Evolutionary conservation across 1,140 invertebrate species (phyloP), one percentile per base, ranked within the genome.

Genomic region (Drosophila orosa): DNA sequence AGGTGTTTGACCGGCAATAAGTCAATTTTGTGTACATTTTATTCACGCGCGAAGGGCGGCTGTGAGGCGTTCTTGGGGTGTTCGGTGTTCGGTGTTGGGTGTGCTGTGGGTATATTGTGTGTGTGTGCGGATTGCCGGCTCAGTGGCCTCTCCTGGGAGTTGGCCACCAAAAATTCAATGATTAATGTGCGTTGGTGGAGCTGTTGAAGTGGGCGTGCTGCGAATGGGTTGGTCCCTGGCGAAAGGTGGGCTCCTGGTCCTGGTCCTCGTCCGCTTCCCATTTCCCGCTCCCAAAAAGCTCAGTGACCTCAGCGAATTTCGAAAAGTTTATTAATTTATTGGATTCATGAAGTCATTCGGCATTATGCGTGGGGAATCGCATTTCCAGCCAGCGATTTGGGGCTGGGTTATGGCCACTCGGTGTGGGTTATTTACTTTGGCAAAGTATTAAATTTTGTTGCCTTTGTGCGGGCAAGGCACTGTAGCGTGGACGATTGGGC

Each of bases 1-100:
- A 89, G 84, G 84, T 89, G 84, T 89, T 89, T 89, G 84, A 90
- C 85, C 85, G 84, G 84, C 85, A 89, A 84, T 89, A 89, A 89
- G 84, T 89, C 84, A 89, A 89, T 89, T 89, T 89, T 84, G 84
- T 89, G 78, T 89, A 87, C 76, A 75, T 87, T 84, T 83, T 77
- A 84, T 89, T 80, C 84, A 89, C 76, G 73, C 60, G 74, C 66
- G 27, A 45, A 13, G 57, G 27, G 57, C 19, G 50, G 58, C 31
- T 13, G 15, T 62, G n/a, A 31, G 35, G 61, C 33, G 45, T 39
- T 17, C 27, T 24, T 27, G 12, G 48, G 62, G 47, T 69, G 47
- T 12, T 35, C 17, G 61, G 19, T 35, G 19, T 45, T n/a, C n/a
- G n/a, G n/a, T n/a, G 47, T 12, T 35, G 24, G 61, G 19, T 35